Conservation (phyloP, 2,888 invertebrate species). For the Nephrotoma flavescens region DNA sequence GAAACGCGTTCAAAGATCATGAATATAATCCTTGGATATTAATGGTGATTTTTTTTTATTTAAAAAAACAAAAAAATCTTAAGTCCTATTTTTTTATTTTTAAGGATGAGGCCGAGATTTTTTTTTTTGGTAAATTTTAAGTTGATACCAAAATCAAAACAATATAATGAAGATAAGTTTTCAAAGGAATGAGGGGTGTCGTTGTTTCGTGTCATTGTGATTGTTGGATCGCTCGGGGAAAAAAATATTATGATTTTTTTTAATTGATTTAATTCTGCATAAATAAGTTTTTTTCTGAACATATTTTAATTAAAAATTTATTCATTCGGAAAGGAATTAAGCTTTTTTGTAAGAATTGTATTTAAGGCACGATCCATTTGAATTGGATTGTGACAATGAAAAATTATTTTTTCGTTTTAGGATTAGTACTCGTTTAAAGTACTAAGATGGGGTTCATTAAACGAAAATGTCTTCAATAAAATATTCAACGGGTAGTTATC, state of each 20-base stretch:
- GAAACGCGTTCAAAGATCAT: conserved; percentile 2
- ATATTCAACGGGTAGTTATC: too few relatives aligned
- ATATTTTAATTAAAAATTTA: not conserved
- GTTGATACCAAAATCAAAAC: not conserved
- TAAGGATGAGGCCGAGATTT: not conserved
- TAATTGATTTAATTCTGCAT: not conserved
- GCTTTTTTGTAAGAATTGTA: not conserved
- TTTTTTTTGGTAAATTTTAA: not conserved
- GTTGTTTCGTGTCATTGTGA: not conserved
- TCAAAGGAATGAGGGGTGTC: not conserved
- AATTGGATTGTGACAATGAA: not conserved
- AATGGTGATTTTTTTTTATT: not conserved
- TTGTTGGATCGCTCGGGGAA: not conserved
- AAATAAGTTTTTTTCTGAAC: not conserved
- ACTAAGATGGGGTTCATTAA: too few relatives aligned
- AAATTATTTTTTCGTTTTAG: not conserved
- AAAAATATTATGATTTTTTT: not conserved
- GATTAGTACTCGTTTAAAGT: not conserved
- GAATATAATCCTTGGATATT: conserved; percentile 3
- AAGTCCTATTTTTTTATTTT: not conserved
- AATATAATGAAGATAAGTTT: not conserved
- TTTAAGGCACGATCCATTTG: not conserved
- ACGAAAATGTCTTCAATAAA: too few relatives aligned
- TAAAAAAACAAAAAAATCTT: not conserved
- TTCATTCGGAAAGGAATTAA: not conserved